Evolutionary conservation across 2,888 invertebrate genomes (phyloP), one percentile per base, ranked within the genome.

Genomic region (Ophion obscuratus): DNA sequence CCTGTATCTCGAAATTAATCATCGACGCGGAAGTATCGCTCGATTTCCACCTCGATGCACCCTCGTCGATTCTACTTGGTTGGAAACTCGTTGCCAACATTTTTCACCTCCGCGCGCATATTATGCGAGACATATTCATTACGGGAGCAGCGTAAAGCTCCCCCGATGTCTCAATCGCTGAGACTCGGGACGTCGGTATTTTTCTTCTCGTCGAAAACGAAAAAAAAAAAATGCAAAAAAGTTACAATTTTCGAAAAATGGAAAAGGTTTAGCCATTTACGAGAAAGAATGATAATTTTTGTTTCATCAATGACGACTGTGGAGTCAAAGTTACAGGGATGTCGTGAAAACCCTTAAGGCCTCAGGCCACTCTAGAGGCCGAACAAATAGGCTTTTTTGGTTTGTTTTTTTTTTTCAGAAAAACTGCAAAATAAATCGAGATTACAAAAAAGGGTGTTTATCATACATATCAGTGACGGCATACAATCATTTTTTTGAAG

Each of bases 21-120:
- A 84, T 40, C 81, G 85, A 87, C 84, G 88, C 79, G 87, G 85
- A 88, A 90, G 90, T 76, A 91, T 92, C 79, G 90, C 90, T 80
- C 82, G 84, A 84, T 89, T 86, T 89, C 85, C 88, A 79, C 87
- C 36, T 79, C 81, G 87, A 81, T 87, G 89, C 36, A 62, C 40
- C 27, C 73, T 77, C 82, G 73, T 64, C 76, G 84, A 81, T 86
- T 83, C 68, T 67, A 84, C 77, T 86, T 82, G 80, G 84, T 84
- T 78, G 86, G 85, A 88, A 89, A 90, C 83, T 85, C 86, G 87
- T 87, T 88, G 80, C 81, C 53, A 61, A 62, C 62, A 40, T 62
- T 68, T 75, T 66, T 47, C 40, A 61, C 53, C 47, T 14, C 20
- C 44, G 10, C 44, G 17, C 61, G 27, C 53, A 77, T 75, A 64